Evolutionary conservation across 2,888 invertebrate species (phyloP), one percentile per base, ranked within the genome.

Genomic region (Dolomedes plantarius): DNA sequence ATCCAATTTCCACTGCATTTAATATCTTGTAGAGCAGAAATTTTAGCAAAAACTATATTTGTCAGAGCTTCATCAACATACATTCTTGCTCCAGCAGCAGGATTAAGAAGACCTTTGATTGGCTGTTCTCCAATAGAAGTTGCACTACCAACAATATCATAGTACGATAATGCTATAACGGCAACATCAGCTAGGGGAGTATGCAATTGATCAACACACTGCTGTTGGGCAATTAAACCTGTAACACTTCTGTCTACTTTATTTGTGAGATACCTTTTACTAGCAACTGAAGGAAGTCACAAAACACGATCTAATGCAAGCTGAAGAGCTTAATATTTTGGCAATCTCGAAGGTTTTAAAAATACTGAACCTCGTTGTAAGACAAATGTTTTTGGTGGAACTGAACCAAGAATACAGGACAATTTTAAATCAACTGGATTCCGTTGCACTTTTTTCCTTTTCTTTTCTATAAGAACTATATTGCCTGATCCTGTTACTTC

Each of bases 1-100:
- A 99, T 99, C 99, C 99, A 99, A 92, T 99, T 99, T n/a, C 97
- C 99, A 56, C 97, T 98, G 91, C 98, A 98, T 92, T 99, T 99
- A 0, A 99, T 95, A 92, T 99, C 99, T 92, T 93, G 91, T 23
- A 93, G 89, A 77, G 91, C 90, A 23, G 93, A 91, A 85, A 95
- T 93, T 50, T 91, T 92, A n/a, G 94, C 94, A 91, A 94, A 94
- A 87, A 95, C 97, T 88, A 99, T 93, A 92, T 99, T 99, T 69
- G 96, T 96, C 27, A 99, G 91, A 0, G 98, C 95, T 92, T 99
- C 99, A 0, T 96, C 97, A 0, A 99, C 96, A 0, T 98, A 95
- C 95, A 99, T 95, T 85, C 98, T 93, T 0, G 98, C 98, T 71
- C 98, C 98, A 16, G 96, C 95, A 0, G 93, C 94, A 0, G 97